These are phyloP conservation scores for Conus ventricosus DNA, from an alignment of 1,140 invertebrate genomes.

Conservation along the genomic window DNA sequence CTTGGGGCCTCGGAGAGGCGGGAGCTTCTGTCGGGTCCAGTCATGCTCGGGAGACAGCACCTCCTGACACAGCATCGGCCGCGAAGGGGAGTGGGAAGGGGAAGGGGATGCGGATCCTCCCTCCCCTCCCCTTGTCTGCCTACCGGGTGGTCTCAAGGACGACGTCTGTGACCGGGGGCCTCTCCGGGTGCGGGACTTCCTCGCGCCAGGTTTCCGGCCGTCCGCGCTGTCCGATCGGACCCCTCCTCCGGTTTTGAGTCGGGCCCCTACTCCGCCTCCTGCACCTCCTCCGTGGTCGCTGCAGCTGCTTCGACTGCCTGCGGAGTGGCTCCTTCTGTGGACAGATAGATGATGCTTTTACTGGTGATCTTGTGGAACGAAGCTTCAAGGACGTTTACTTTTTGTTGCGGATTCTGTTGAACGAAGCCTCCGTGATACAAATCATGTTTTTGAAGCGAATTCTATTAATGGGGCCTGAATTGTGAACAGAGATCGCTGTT, in stretches of 20 bases:
- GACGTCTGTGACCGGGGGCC: background rate
- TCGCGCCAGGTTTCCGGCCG: background rate
- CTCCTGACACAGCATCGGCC: background rate
- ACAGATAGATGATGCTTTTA: background rate
- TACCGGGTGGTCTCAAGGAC: background rate
- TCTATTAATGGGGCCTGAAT: too few species aligned
- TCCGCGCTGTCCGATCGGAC: background rate
- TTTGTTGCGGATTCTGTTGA: too few species aligned
- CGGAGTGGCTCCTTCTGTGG: background rate
- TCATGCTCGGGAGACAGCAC: background rate
- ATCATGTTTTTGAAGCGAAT: too few species aligned
- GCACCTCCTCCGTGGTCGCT: background rate
- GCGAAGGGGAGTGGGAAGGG: background rate
- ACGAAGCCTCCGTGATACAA: too few species aligned
- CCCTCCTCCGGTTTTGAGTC: background rate
- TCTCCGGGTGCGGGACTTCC: background rate
- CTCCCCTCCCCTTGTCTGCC: background rate
- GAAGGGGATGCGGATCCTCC: background rate
- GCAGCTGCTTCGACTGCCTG: constrained; percentile 13
- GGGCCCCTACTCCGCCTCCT: background rate
- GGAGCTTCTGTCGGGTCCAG: background rate
- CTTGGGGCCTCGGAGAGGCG: background rate
- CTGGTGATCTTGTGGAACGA: too few species aligned
- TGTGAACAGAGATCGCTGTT: too few species aligned
- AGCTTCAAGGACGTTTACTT: too few species aligned